Evolutionary conservation across 2,888 invertebrate species (phyloP), one percentile per base, ranked within the genome.

Genomic region (Tachina fera): DNA sequence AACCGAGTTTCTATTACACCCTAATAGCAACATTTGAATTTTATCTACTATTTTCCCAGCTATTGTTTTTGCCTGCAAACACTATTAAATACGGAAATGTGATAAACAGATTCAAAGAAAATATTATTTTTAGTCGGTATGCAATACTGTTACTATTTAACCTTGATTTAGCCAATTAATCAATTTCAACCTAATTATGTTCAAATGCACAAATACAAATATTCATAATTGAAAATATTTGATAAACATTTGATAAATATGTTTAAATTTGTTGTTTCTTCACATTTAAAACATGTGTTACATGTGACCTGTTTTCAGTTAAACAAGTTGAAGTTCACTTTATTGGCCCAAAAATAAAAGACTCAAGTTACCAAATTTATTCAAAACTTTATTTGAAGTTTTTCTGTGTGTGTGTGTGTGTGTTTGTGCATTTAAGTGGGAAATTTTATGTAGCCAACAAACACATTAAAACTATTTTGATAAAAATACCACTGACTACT

Each of bases 291-390:
- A 60, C 67, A 68, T 60, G 16, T 75, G 3, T 63, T 74, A 60
- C 67, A 68, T 60, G 16, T 75, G 80, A 81, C 80, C 80, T 53
- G 16, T 31, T 74, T 74, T 75, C 51, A 9, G 8, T 13, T 45
- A 31, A 43, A 65, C 72, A 51, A 80, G 60, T 74, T 68, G 67
- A 81, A 75, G 60, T 75, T 81, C 81, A 75, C 68, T 74, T 81
- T 45, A 72, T 80, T 65, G 41, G 41, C 13, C 58, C 19, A 58
- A 72, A 41, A 58, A 60, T 13, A 14, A 49, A 49, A 49, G 6
- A 43, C 19, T 19, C 14, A 68, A 45, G n/a, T 70, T 75, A 61
- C 31, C 31, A 81, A 75, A 74, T 51, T 67, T 43, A 43, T 53
- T 45, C 8, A 19, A 39, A 72, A 72, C 9, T 31, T 31, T 31